phyloP scores from a whole-genome alignment of 2,113 vertebrate genomes.

The Bufo bufo region DNA sequence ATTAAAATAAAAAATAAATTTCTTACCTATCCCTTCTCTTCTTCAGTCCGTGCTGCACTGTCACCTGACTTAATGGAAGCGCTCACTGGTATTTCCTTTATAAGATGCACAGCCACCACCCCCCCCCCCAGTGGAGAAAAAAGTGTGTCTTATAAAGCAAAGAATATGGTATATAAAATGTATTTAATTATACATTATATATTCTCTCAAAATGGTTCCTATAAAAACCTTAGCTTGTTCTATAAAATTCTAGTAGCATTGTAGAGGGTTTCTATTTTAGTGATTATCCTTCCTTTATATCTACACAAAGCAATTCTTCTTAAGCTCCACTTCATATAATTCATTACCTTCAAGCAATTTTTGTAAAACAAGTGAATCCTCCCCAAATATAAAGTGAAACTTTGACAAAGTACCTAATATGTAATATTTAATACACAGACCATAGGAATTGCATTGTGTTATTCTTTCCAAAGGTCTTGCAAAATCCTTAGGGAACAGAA shows the following conservation, averaged over 20 bases:
- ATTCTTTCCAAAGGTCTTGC: slow-evolving; percentile 48
- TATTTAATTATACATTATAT: too few species aligned
- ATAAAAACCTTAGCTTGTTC: too few species aligned
- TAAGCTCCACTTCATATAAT: not conserved
- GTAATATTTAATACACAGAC: slow-evolving; percentile 48
- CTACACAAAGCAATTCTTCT: not conserved
- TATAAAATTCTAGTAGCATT: not conserved
- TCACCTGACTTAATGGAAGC: too few species aligned
- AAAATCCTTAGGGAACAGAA: slow-evolving; percentile 32
- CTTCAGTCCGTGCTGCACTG: too few species aligned
- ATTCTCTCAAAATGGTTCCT: too few species aligned
- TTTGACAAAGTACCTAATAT: slow-evolving; percentile 31
- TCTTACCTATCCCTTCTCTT: too few species aligned
- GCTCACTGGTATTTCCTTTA: too few species aligned
- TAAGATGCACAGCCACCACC: too few species aligned
- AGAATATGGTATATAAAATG: too few species aligned
- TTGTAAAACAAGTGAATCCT: not conserved
- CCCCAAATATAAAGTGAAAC: slow-evolving; percentile 18
- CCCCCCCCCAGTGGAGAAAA: too few species aligned
- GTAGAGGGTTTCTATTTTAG: not conserved
- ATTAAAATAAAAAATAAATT: too few species aligned
- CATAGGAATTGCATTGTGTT: slow-evolving; percentile 17
- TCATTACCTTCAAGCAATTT: not conserved
- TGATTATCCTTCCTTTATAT: not conserved
- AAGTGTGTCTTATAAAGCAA: too few species aligned